Conservation (phyloP, 2,797 vertebrate genomes). For the Bovichtus variegatus region DNA sequence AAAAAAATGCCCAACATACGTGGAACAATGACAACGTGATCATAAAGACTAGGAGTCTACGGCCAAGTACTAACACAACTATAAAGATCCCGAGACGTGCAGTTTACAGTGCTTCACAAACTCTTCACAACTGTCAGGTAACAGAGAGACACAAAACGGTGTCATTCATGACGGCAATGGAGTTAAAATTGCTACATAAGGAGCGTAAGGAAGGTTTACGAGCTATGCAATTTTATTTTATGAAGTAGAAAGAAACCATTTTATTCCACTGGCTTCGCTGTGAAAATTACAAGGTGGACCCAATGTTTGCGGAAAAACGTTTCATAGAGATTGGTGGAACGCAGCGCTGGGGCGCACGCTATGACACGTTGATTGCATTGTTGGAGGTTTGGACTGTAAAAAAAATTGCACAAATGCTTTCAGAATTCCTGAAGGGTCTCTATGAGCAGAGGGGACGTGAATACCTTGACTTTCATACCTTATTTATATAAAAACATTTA, state of each 20-base stretch:
- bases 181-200: neutral
- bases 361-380: neutral
- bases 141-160: neutral
- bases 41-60: too few relatives aligned
- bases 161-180: neutral
- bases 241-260: constrained; percentile 2
- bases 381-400: neutral
- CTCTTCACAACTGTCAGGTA: neutral
- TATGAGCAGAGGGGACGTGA: neutral
- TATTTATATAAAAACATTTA: neutral
- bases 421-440: neutral
- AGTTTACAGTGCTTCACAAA: neutral
- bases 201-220: constrained; percentile 3
- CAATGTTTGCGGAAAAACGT: neutral
- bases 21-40: too few relatives aligned
- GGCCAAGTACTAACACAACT: neutral
- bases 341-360: neutral
- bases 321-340: neutral
- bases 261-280: neutral
- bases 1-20: too few relatives aligned
- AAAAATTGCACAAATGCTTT: neutral
- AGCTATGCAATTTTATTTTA: constrained; percentile 5
- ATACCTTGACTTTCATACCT: neutral
- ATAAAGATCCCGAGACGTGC: neutral
- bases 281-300: neutral